Evolutionary conservation across 1,140 invertebrate genomes (phyloP), one percentile per base, ranked within the genome.

Genomic region (Popillia japonica): DNA sequence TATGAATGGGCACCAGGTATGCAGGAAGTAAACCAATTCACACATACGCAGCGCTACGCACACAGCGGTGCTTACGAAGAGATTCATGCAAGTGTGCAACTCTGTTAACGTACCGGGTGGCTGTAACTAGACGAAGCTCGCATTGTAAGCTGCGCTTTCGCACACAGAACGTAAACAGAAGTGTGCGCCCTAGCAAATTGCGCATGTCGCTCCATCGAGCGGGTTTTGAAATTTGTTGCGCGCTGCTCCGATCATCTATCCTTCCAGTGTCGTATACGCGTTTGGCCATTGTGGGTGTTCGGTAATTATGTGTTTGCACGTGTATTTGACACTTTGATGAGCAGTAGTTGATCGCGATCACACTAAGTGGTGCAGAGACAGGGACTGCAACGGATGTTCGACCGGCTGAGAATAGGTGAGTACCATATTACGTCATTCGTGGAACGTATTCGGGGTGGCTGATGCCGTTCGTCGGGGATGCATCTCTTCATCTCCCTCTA

Each of bases 141-240:
- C 48, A 17, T n/a, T 7, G 20, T 22, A 68, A 34, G 61, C 61
- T 27, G 61, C 20, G 61, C 61, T 68, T 68, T 68, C 61, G 61
- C 61, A 22, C 61, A 68, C 61, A 17, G 61, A 22, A 68, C 68
- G 76, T 77, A 77, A 77, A 77, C 76, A 77, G 14, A 77, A 72
- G 40, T 14, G n/a, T 77, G 76, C 76, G 76, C 76, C n/a, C 17
- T 72, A 11, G 59, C 40, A 27, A 34, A 48, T 22, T 14, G 61
- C 76, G 76, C 76, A 77, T 34, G 59, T 77, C 59, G 40, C 72
- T 61, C 20, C 61, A 77, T 77, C 76, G 76, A 77, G 76, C 76
- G 40, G 76, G 76, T 40, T 77, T 77, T 77, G 76, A 77, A 77
- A 72, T 42, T 77, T 77, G 41, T 77, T 40, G 41, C 76, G 76